phyloP scores from a whole-genome alignment of 2,888 invertebrate species.

The Trissonchulus latispiculum region DNA sequence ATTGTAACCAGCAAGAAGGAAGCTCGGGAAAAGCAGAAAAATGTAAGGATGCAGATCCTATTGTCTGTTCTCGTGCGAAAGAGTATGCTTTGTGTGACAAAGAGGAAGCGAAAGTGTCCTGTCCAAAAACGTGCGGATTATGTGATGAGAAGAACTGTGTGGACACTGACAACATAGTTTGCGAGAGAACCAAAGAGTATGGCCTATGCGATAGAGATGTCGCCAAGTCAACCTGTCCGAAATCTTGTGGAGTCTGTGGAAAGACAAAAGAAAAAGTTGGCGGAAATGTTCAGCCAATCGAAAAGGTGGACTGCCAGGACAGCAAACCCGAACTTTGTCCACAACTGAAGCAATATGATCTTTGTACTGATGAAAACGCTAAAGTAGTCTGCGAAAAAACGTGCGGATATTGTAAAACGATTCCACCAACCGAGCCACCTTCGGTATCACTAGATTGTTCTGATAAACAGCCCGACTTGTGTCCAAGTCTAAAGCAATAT shows the following conservation, averaged over 20 bases:
- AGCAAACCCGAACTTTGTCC: neutral
- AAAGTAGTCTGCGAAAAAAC: neutral
- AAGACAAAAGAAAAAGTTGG: neutral
- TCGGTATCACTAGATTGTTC: neutral
- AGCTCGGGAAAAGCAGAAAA: neutral
- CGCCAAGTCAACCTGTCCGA: neutral
- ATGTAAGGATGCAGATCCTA: neutral
- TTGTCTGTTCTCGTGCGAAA: neutral
- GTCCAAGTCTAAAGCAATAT: neutral
- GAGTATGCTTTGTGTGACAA: neutral
- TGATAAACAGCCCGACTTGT: neutral
- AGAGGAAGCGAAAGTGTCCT: neutral
- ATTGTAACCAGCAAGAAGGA: neutral
- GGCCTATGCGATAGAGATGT: neutral
- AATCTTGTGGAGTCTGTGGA: neutral
- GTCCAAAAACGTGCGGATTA: neutral
- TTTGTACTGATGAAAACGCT: neutral
- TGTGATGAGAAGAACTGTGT: neutral
- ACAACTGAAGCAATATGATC: neutral
- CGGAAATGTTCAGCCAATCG: too few relatives aligned
- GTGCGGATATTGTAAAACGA: neutral
- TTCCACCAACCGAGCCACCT: too few relatives aligned
- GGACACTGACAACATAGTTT: neutral
- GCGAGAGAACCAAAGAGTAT: neutral
- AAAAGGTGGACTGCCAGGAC: neutral